phyloP scores from a whole-genome alignment of 2,797 vertebrate genomes.

The Fistularia tabacaria region DNA sequence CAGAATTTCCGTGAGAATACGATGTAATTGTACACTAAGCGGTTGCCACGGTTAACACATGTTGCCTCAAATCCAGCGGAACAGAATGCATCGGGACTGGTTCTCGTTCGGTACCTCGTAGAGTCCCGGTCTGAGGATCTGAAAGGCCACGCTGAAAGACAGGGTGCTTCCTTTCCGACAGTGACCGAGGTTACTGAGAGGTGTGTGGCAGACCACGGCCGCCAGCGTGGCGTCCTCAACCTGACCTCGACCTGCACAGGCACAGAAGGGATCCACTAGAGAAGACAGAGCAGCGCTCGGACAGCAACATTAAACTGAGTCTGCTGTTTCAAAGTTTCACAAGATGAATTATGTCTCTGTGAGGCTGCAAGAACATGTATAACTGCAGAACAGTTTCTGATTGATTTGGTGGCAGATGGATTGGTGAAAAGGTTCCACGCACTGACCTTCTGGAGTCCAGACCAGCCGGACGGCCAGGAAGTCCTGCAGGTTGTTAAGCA shows the following conservation, averaged over 20 bases:
- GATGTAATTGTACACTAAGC: no score
- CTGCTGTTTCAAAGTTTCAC: no score
- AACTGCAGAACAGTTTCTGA: no score
- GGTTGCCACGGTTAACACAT: no score
- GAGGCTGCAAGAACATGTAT: not conserved
- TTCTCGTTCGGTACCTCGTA: conserved; percentile 79
- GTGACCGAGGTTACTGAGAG: conserved; percentile 88
- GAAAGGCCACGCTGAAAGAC: conserved; percentile 88
- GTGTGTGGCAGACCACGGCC: conserved; percentile 86
- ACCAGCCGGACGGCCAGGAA: conserved; percentile 89
- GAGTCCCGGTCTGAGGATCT: conserved; percentile 84
- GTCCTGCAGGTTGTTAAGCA: conserved; percentile 92
- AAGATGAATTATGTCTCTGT: no score
- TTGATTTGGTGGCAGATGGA: no score
- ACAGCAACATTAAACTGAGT: no score
- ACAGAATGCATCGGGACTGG: no score
- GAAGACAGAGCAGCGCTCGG: not conserved
- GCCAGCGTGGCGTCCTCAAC: conserved; percentile 75
- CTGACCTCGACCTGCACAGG: conserved; percentile 76
- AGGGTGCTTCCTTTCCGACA: conserved; percentile 87
- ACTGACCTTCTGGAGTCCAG: conserved; percentile 86
- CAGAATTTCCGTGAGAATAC: no score
- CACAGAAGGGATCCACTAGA: not conserved
- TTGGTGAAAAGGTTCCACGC: no score
- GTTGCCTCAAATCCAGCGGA: no score